Evolutionary conservation across 2,113 vertebrate species (phyloP), one percentile per base, ranked within the genome.

Genomic region (Spermophilus dauricus): DNA sequence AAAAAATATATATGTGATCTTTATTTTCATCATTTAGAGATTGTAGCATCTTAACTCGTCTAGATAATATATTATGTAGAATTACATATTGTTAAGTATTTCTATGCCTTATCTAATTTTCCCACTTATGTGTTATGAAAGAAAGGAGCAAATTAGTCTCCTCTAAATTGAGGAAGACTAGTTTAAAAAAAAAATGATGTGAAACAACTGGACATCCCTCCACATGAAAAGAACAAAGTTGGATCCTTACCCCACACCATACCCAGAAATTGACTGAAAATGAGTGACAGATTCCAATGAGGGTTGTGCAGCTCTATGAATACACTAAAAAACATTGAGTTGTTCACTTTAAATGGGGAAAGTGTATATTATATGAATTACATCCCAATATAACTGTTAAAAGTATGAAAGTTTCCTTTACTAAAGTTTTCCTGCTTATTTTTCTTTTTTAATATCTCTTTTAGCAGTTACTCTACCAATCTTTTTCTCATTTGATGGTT

Each of bases 401-500:
- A 84, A 63, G 69, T 30, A 48, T 75, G 86, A 11, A 58, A n/a
- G 42, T 26, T 3, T 30, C n/a, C 34, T 91, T 42, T 83, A 30
- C 45, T 72, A 32, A 12, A 53, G 42, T 78, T 78, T 53, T 69
- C 76, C 81, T 86, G 30, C 80, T 82, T 81, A 9, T 69, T 80
- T 92, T n/a, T 70, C 58, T 30, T 89, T 78, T 4, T 58, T 87
- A 90, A 90, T 39, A 72, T 78, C 28, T 20, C 39, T 83, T 61
- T 53, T 86, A 34, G 14, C 3, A 22, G 42, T 69, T 67, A 42
- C 26, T 53, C 4, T 86, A 32, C 84, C 37, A 51, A 39, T 70
- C 45, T 20, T 51, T 63, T 92, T 88, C 63, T 94, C 86, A 77
- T 12, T 84, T 89, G 72, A 84, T 77, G 69, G 12, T 73, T 84